A percentile compares a stretch with the other conserved stretches of the same genome.
phyloP scores from a whole-genome alignment of 2,797 vertebrate genomes.

The Telmatherina bonti region DNA sequence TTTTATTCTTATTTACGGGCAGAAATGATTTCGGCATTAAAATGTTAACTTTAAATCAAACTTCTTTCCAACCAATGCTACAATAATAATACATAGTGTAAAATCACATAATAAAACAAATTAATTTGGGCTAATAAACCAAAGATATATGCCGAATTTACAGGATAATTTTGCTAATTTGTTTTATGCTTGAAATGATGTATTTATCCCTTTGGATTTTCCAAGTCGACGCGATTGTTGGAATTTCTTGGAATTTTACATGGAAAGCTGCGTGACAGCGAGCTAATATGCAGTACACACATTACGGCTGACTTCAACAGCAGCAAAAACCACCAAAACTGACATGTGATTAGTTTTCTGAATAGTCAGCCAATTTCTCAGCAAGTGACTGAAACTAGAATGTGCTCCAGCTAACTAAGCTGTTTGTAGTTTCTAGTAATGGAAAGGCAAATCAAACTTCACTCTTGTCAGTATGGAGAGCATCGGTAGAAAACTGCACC shows the following conservation, averaged over 20 bases:
- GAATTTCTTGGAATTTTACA: neutral
- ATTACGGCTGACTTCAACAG: slow-evolving; percentile 1
- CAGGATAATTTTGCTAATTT: fast-evolving
- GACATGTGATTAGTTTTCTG: slow-evolving; percentile 22
- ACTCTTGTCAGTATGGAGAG: neutral
- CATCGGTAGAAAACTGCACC: slow-evolving; percentile 34
- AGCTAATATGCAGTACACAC: slow-evolving; percentile 18
- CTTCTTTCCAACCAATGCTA: neutral
- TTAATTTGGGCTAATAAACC: neutral
- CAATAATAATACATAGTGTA: neutral
- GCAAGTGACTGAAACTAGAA: neutral
- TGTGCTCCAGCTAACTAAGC: neutral
- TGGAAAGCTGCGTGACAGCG: neutral
- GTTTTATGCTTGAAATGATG: neutral
- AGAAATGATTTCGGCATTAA: neutral
- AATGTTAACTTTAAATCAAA: neutral
- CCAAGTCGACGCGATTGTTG: fast-evolving
- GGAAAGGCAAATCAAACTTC: neutral
- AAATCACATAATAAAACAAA: fast-evolving
- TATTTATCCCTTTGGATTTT: neutral
- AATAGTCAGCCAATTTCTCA: neutral
- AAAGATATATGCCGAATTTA: slow-evolving; percentile 7
- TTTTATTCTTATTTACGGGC: fast-evolving
- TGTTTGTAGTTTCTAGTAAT: neutral
- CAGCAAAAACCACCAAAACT: slow-evolving; percentile 10